These are phyloP conservation scores for Mechanitis messenoides DNA, from an alignment of 2,888 invertebrate genomes.

Conservation along the genomic window DNA sequence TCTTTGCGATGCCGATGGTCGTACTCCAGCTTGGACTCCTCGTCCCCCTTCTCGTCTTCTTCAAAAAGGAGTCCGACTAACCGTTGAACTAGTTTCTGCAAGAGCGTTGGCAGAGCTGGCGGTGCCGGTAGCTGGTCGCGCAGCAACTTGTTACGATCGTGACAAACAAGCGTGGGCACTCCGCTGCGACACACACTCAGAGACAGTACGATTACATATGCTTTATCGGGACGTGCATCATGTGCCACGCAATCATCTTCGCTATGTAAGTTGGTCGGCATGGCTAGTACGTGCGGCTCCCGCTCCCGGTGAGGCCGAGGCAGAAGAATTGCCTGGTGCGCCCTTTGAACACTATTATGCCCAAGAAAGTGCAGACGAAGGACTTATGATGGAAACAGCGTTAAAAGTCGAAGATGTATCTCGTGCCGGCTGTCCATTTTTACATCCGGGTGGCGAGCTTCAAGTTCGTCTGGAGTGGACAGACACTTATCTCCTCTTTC, in stretches of 20 bases:
- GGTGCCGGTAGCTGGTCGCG: slow-evolving; percentile 76
- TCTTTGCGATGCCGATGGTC: slow-evolving; percentile 82
- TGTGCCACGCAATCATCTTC: slow-evolving; percentile 85
- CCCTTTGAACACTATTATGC: slow-evolving; percentile 88
- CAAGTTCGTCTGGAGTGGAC: slow-evolving; percentile 89
- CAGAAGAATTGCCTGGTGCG: slow-evolving; percentile 81
- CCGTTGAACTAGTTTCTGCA: slow-evolving; percentile 84
- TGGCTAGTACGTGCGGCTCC: slow-evolving; percentile 75
- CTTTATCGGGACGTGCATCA: slow-evolving; percentile 86
- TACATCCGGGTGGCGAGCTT: slow-evolving; percentile 84
- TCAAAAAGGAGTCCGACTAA: slow-evolving; percentile 80
- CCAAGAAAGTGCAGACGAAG: slow-evolving; percentile 86
- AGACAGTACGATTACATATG: slow-evolving; percentile 83
- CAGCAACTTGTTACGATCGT: slow-evolving; percentile 83
- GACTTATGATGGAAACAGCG: slow-evolving; percentile 87
- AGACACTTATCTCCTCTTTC: slow-evolving; percentile 86
- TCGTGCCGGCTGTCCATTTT: slow-evolving; percentile 81
- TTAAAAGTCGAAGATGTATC: slow-evolving; percentile 83
- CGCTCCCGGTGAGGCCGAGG: slow-evolving; percentile 79
- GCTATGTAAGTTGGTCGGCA: slow-evolving; percentile 83
- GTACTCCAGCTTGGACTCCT: slow-evolving; percentile 83
- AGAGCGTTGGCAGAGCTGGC: slow-evolving; percentile 76
- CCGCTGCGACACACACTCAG: slow-evolving; percentile 86
- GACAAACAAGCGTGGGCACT: slow-evolving; percentile 89
- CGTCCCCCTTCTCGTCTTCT: slow-evolving; percentile 78